phyloP scores from a whole-genome alignment of 2,888 invertebrate species.

The Eupeodes luniger region DNA sequence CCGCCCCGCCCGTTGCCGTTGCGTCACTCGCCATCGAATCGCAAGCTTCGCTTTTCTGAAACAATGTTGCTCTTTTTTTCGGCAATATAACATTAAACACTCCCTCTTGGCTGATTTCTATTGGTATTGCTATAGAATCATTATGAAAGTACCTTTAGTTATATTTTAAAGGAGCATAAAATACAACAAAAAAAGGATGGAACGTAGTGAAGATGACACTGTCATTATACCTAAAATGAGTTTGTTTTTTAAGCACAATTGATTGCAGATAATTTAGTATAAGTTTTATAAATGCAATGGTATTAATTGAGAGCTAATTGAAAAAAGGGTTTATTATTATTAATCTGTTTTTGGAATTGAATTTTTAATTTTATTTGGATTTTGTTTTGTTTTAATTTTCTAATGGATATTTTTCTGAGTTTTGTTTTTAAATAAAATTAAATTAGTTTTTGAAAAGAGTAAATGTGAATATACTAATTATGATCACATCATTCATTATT shows the following conservation, averaged over 20 bases:
- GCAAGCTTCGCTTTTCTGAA: background rate
- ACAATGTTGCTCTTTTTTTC: constrained; percentile 43
- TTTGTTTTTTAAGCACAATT: background rate
- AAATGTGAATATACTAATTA: too few species aligned
- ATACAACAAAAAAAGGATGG: background rate
- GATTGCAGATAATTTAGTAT: background rate
- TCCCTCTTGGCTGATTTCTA: constrained; percentile 40
- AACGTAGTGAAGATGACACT: constrained; percentile 3
- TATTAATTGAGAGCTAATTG: too few species aligned
- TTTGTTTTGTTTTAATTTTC: too few species aligned
- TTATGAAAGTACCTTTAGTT: background rate
- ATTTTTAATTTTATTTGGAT: too few species aligned
- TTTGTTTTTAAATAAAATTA: too few species aligned
- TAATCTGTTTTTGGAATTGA: too few species aligned
- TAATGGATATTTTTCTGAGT: too few species aligned
- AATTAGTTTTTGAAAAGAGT: too few species aligned
- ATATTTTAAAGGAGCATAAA: too few species aligned
- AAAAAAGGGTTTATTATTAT: too few species aligned
- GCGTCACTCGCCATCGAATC: background rate
- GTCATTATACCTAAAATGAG: background rate
- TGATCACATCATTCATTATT: too few species aligned
- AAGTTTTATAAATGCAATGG: background rate
- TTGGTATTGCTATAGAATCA: background rate
- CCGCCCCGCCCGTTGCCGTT: background rate
- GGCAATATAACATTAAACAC: constrained; percentile 53